Evolutionary conservation across 2,113 vertebrate genomes (phyloP), one percentile per base, ranked within the genome.

Genomic region (Pteropus alecto): DNA sequence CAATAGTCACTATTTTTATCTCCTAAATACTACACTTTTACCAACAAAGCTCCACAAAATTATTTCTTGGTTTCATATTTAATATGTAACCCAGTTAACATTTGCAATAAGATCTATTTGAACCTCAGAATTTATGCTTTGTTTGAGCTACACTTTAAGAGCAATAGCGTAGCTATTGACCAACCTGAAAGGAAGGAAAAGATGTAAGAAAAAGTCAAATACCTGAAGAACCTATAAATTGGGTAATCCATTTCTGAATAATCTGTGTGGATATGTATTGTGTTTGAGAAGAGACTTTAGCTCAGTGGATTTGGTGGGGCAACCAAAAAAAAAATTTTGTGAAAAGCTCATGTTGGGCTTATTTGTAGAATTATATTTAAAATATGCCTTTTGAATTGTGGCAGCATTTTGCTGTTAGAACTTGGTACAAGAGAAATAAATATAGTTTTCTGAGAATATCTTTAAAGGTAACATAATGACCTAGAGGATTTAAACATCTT

Each of bases 331-430:
- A 71, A 71, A 18, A 6, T 89, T 89, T 88, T 70, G 16, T 74
- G 83, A 92, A 56, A 94, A 12, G 26, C 19, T 92, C 79, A 73
- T 46, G 8, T 86, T 81, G 33, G 30, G 6, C 1, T 92, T 95
- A 33, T 84, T 96, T 74, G 38, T 83, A 5, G 67, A 74, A 93
- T 95, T 97, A 86, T 43, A 83, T 88, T 95, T 88, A 93, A 96
- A 93, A 89, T 87, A 30, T 63, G 28, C 7, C 19, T 73, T 90
- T 97, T 93, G 46, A 87, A 84, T 87, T 95, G 60, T 90, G 78
- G 18, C 14, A 90, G n/a, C 24, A 77, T 60, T 92, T 97, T 95
- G 24, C 83, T 92, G 21, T 77, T 67, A 90, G 10, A 94, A 4
- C 3, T 73, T 92, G n/a, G 19, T 79, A 87, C 41, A 61, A 90